Evolutionary conservation across 2,797 vertebrate genomes (phyloP), one percentile per base, ranked within the genome.

Genomic region (Siniperca obscura): DNA sequence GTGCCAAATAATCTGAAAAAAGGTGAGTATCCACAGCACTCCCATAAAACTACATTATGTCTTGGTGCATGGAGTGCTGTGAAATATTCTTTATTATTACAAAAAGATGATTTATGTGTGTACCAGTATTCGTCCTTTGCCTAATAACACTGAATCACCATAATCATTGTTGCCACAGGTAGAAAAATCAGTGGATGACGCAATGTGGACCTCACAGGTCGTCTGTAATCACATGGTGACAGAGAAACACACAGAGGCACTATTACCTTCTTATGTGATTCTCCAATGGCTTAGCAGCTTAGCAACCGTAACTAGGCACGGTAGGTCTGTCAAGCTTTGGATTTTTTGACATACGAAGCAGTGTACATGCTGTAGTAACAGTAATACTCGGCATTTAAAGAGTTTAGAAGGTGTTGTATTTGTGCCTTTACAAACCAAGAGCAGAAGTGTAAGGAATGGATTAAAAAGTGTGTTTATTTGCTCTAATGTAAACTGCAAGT

Each of bases 101-200:
- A 76, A 61, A 66, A 25, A 79, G 68, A 76, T 73, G 81, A 82
- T 77, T 78, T 64, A 66, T 82, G 70, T 50, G n/a, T 25, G 7
- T 36, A 36, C 5, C 36, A 0, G 36, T 65, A 14, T 69, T 71
- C 11, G 38, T 61, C 12, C 38, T 70, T 69, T 57, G 46, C 34
- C 38, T 67, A 73, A 55, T 68, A 60, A 70, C 14, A 40, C 59
- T 68, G 72, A 84, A 56, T 72, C 76, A 70, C 7, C 19, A 48
- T 25, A 25, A 74, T 42, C 52, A 22, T 75, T 77, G 42, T 62
- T 76, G 36, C 40, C 67, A 74, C 77, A 74, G 59, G 61, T 72
- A 70, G 36, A 57, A 64, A 77, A 71, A 50, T 14, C 7, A 56
- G 50, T 50, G 50, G 36, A 62, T 80, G 76, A 74, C 42, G 64